Base-by-base conservation (phyloP, 2,888 invertebrate genomes). In the Melieria omissa region DNA sequence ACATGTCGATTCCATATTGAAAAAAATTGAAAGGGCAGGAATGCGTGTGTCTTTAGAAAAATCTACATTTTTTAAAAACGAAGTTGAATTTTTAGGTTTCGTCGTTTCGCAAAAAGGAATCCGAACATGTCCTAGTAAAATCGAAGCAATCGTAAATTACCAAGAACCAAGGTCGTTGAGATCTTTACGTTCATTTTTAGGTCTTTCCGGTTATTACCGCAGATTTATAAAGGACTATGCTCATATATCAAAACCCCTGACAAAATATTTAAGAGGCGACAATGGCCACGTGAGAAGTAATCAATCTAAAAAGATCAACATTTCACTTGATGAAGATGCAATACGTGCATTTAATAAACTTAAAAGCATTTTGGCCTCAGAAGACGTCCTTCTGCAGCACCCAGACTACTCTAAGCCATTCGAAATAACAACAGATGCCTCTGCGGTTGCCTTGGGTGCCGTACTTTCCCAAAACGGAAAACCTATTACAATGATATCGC, bases 361-460 rank as follows among this genome's bases (percentile, higher is more conserved):
- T 0, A 70, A 62, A 61, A 61, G 47, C 52, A 73, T 60, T 42
- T 65, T 73, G 10, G 70, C 66, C 5, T 70, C 66, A 5, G 58
- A 71, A n/a, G 67, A 73, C 16, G 70, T 70, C 49, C 60, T 73
- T 54, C 73, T 66, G 41, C 49, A n/a, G 6, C 66, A 73, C 16
- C 65, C 66, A 12, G 67, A 73, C 52, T 73, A 65, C 54, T 10
- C 45, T 12, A 66, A 70, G 42, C 66, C 46, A n/a, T 66, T 70
- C 52, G 65, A 67, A 54, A 52, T 65, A 29, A 62, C 29, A 29
- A 29, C 29, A 29, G 29, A 29, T 29, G 29, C 29, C 29, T 29
- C 29, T 1, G 29, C 29, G 29, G 29, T 29, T 29, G 29, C 29
- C 29, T 3, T 29, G 29, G 29, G 29, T 29, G 29, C 29, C 29